Conservation (phyloP, 2,113 vertebrate genomes). For the Odontophorus gujanensis region DNA sequence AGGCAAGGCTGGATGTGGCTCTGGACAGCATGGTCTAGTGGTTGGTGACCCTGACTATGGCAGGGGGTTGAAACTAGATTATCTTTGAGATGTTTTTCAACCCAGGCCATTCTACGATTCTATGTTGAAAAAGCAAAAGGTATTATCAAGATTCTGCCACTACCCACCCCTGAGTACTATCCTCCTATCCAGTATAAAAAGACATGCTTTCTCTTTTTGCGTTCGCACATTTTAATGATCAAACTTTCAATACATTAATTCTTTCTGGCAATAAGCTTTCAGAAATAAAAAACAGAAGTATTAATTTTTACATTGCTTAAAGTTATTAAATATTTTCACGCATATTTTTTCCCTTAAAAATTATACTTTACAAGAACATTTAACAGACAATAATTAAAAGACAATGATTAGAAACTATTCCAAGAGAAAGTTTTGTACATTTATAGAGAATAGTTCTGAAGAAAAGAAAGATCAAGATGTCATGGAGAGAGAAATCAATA, state of each 20-base stretch:
- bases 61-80: too few species aligned
- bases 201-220: background rate
- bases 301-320: background rate
- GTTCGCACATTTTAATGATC: background rate
- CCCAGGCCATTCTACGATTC: too few species aligned
- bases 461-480: background rate
- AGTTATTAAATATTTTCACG: background rate
- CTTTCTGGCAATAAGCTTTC: background rate
- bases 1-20: too few species aligned
- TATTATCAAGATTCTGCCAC: background rate
- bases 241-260: background rate
- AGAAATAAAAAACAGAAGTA: background rate
- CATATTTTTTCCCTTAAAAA: background rate
- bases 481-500: background rate
- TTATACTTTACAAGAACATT: background rate
- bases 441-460: background rate
- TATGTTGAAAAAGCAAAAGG: background rate
- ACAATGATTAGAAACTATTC: background rate
- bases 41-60: too few species aligned
- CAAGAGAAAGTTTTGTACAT: background rate
- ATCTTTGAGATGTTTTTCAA: too few species aligned
- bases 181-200: background rate
- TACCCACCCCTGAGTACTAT: background rate
- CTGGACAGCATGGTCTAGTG: too few species aligned
- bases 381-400: background rate